Base-by-base conservation (phyloP, 2,113 vertebrate species). In the Gracilinanus agilis region DNA sequence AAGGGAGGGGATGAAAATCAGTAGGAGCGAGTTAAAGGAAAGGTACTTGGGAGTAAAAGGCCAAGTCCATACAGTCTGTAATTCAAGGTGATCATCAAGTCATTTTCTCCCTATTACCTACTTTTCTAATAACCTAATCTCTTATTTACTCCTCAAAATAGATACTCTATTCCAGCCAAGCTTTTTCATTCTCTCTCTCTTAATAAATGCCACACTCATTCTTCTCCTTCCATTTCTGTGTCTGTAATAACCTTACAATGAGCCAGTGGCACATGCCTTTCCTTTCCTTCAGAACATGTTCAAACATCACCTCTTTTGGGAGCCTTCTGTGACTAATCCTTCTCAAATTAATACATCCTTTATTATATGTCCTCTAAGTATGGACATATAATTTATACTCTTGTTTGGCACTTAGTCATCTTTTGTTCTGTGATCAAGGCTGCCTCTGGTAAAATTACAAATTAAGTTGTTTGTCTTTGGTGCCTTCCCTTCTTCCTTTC, bases 221-320 rank as follows among this genome's bases (percentile, higher is more conserved):
- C 55, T 90, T 53, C 34, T 91, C 55, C 58, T 83, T 40, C 53
- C 19, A 40, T 53, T 54, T 93, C 93, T 89, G n/a, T 61, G 44
- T 44, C 93, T 91, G 4, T 44, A 89, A 49, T 44, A 27, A 55
- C 58, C 54, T 53, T 95, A 24, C 88, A 61, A 91, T 88, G 61
- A 55, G 55, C 25, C 12, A 13, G n/a, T 56, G 34, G 56, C 90
- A 44, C 24, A n/a, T n/a, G 7, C 27, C 40, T 44, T 9, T 89
- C 24, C 49, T 53, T 54, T 5, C 40, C 5, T 89, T 55, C 29
- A 91, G 83, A 94, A 93, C 55, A 67, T 90, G 83, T 44, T 53
- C 91, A 92, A 75, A 61, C 61, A 53, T 56, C 24, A 21, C 54
- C 19, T 92, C 49, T 16, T 24, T 0, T 67, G 53, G 55, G 90